Evolutionary conservation across 2,113 vertebrate genomes (phyloP).

Genomic region (Perca flavescens): DNA sequence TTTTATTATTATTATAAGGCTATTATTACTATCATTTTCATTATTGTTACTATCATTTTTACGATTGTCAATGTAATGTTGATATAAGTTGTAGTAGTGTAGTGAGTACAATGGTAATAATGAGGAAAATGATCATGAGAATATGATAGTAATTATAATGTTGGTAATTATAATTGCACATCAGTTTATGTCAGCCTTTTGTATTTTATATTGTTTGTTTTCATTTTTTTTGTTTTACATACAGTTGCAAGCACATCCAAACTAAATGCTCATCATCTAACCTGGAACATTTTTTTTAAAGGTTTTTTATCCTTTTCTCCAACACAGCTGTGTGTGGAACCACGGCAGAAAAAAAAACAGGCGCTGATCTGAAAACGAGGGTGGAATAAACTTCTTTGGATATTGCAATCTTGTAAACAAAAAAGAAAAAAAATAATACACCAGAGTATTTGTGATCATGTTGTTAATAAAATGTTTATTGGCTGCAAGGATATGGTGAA

Average conservation of each 20-base stretch:
- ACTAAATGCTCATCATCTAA: conserved; percentile 84
- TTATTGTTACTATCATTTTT: conserved; percentile 88
- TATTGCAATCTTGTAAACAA: conserved; percentile 82
- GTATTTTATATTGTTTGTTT: conserved; percentile 89
- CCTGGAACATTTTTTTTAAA: conserved; percentile 78
- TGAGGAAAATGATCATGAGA: conserved; percentile 61
- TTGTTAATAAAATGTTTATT: conserved; percentile 96
- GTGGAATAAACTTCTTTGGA: conserved; percentile 82
- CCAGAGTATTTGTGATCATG: conserved; percentile 92
- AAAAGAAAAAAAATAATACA: conserved; percentile 79
- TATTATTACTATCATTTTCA: conserved; percentile 67
- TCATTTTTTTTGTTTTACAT: conserved; percentile 63
- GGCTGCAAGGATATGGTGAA: conserved; percentile 86
- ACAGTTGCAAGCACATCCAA: conserved; percentile 65
- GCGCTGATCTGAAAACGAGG: conserved; percentile 81
- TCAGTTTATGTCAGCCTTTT: conserved; percentile 88
- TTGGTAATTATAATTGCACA: conserved; percentile 87
- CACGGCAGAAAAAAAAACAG: conserved; percentile 73
- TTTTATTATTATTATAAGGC: conserved; percentile 35
- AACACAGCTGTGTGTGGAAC: conserved; percentile 83
- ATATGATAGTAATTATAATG: conserved; percentile 75
- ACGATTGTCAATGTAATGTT: conserved; percentile 70
- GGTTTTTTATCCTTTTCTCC: conserved; percentile 81
- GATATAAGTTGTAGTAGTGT: conserved; percentile 66
- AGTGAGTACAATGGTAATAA: conserved; percentile 67